Base-by-base conservation (phyloP, 2,888 invertebrate species). In the Erpobdella octoculata region DNA sequence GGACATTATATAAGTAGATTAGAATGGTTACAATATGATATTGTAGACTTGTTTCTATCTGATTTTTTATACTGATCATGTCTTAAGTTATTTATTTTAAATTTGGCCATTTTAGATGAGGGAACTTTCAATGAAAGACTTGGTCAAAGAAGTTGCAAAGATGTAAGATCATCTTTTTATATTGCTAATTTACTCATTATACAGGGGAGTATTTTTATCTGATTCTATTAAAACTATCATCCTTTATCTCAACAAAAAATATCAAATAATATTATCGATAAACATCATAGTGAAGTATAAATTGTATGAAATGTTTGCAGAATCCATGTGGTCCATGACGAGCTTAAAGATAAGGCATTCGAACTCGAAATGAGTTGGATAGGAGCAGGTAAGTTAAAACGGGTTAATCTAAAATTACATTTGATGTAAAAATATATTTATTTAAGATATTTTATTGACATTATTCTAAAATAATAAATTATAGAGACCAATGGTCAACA, bases 321-420 rank as follows among this genome's bases (percentile, higher is more conserved):
- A 66, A 85, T 85, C 66, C 84, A 85, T 75, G 78, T 82, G n/a
- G 85, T 86, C 9, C 86, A 87, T 76, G 86, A 87, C 79, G 86
- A 97, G 83, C 86, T 96, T 5, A 98, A 97, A 84, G 93, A 93
- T 84, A 93, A 93, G 83, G 89, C 92, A 78, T 97, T 97, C 82
- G 94, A 94, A 81, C 85, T 95, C 78, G 96, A 97, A 84, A 87
- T 97, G 79, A 93, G 94, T 70, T 93, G 96, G 91, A 92, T 95
- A 18, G 91, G 92, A 70, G 89, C 89, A 78, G 89, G 83, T 83
- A 76, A 78, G 79, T 12, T 12, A 28, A 53, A 9, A 25, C 53
- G 28, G 21, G 5, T 1, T 18, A 5, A n/a, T 28, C 9, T 5
- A 48, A 5, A 3, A 53, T 12, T 53, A 25, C 1, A 25, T 3